phyloP scores from a whole-genome alignment of 2,113 vertebrate genomes.

The Aleadryas rufinucha region DNA sequence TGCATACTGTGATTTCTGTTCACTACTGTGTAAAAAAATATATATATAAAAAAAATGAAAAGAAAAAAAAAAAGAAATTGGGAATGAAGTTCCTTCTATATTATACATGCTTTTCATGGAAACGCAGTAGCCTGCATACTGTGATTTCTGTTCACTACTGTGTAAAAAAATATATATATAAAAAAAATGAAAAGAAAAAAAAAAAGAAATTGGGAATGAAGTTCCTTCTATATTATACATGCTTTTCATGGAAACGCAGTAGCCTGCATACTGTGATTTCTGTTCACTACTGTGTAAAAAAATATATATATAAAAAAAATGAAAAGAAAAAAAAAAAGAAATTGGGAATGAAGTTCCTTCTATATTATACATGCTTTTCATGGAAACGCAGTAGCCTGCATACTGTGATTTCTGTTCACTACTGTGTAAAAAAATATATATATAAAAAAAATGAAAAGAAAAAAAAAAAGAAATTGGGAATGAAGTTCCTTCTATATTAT shows the following conservation, averaged over 20 bases:
- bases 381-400: constrained; percentile 79
- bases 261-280: constrained; percentile 84
- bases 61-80: constrained; percentile 78
- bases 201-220: constrained; percentile 81
- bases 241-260: constrained; percentile 80
- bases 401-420: constrained; percentile 92
- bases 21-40: constrained; percentile 95
- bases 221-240: constrained; percentile 78
- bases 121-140: constrained; percentile 81
- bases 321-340: constrained; percentile 73
- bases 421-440: constrained; percentile 89
- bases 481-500: constrained; percentile 80
- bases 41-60: constrained; percentile 69
- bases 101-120: constrained; percentile 79
- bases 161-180: constrained; percentile 82
- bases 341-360: constrained; percentile 81
- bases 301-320: constrained; percentile 72
- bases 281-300: constrained; percentile 97
- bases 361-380: constrained; percentile 80
- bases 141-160: constrained; percentile 96
- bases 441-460: constrained; percentile 68
- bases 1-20: constrained; percentile 87
- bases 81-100: constrained; percentile 80
- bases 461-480: constrained; percentile 79
- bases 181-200: constrained; percentile 69